Conservation (phyloP, 2,797 vertebrate genomes). For the Pampus argenteus region DNA sequence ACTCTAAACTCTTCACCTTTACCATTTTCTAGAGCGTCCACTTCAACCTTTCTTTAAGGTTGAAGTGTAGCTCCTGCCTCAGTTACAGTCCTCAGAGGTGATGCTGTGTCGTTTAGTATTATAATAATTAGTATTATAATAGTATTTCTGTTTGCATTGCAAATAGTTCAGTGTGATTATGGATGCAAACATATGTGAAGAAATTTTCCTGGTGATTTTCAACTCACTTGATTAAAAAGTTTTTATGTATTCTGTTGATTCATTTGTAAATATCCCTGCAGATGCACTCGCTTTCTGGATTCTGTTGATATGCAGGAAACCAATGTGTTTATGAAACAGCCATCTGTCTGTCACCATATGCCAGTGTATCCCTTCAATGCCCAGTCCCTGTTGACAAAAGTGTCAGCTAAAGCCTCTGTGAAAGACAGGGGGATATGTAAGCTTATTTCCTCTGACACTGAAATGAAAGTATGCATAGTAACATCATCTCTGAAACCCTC, state of each 20-base stretch:
- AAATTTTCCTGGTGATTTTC: not conserved
- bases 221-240: not conserved
- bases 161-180: not conserved
- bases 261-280: constrained; percentile 1
- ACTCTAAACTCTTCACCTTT: constrained; percentile 86
- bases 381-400: not conserved
- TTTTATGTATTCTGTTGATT: constrained; percentile 2
- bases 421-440: not conserved
- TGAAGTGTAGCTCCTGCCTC: constrained; percentile 26
- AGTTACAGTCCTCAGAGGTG: not conserved
- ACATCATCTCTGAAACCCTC: not conserved
- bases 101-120: not conserved
- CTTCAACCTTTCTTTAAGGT: constrained; percentile 66
- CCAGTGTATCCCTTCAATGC: constrained; percentile 11
- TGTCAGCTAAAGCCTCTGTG: not conserved
- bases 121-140: not conserved
- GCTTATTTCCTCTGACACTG: constrained; percentile 24
- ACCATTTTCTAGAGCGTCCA: constrained; percentile 75
- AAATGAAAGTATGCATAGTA: constrained; percentile 14
- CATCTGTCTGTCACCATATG: constrained; percentile 32
- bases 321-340: constrained; percentile 12
- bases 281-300: not conserved
- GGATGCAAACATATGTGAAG: not conserved
- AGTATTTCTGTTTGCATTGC: not conserved
- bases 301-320: constrained; percentile 15